phyloP scores from a whole-genome alignment of 2,888 invertebrate species.

The Rapana venosa region DNA sequence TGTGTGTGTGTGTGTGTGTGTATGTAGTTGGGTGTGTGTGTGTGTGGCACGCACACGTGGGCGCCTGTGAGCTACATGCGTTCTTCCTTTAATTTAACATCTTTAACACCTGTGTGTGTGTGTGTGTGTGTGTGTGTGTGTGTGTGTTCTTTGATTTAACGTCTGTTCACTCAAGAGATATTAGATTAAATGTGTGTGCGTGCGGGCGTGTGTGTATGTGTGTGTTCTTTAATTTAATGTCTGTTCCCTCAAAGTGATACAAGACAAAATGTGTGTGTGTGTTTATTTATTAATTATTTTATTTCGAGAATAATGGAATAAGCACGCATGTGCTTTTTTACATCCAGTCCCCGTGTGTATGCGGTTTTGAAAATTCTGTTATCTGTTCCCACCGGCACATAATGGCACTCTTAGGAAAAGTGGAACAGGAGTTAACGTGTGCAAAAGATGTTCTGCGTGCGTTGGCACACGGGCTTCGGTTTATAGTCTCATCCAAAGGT shows the following conservation, averaged over 20 bases:
- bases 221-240: background rate
- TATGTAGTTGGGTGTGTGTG: background rate
- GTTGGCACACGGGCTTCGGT: too few species aligned
- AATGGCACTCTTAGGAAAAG: too few species aligned
- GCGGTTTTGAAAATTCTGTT: background rate
- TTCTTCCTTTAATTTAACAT: too few species aligned
- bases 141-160: background rate
- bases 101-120: too few species aligned
- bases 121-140: slow-evolving; percentile 10
- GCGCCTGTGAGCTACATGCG: background rate
- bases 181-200: slow-evolving; percentile 11
- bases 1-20: background rate
- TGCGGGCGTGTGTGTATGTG: background rate
- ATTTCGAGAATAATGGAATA: background rate
- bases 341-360: background rate
- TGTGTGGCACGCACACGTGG: too few species aligned
- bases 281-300: background rate
- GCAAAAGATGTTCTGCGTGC: too few species aligned
- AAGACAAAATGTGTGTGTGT: background rate
- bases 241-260: background rate
- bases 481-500: too few species aligned
- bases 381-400: background rate
- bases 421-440: too few species aligned
- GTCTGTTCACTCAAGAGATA: background rate
- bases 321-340: background rate